Conservation (phyloP, 2,113 vertebrate species). For the Barbus barbus region DNA sequence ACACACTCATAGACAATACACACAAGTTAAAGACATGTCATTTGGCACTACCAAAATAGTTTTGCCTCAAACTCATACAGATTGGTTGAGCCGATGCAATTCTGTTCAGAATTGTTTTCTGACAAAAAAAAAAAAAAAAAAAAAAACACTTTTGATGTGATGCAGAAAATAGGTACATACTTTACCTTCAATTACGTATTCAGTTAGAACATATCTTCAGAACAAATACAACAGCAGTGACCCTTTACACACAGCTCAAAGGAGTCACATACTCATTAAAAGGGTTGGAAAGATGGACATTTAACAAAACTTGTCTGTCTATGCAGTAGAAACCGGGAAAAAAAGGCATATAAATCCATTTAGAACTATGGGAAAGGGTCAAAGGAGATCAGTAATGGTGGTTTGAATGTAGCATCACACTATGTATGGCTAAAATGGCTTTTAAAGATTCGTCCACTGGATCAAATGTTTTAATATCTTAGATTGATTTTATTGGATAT, state of each 20-base stretch:
- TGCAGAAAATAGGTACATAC: too few relatives aligned
- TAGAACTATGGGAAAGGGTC: neutral
- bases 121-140: too few relatives aligned
- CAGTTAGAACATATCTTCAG: too few relatives aligned
- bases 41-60: slow-evolving; percentile 11
- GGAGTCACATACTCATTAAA: too few relatives aligned
- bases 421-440: neutral
- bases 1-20: slow-evolving; percentile 26
- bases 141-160: too few relatives aligned
- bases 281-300: too few relatives aligned
- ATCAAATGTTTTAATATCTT: neutral
- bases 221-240: too few relatives aligned
- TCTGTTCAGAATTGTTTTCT: too few relatives aligned
- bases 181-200: too few relatives aligned
- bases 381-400: neutral
- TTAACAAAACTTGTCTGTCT: too few relatives aligned
- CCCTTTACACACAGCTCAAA: too few relatives aligned
- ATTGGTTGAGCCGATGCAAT: neutral
- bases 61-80: neutral
- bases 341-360: too few relatives aligned
- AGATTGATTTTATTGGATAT: neutral
- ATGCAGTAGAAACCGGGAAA: neutral
- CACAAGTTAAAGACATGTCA: neutral
- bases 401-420: neutral
- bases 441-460: neutral